These are phyloP conservation scores for Atrichornis clamosus DNA, from an alignment of 2,113 vertebrate species.

Conservation along the genomic window DNA sequence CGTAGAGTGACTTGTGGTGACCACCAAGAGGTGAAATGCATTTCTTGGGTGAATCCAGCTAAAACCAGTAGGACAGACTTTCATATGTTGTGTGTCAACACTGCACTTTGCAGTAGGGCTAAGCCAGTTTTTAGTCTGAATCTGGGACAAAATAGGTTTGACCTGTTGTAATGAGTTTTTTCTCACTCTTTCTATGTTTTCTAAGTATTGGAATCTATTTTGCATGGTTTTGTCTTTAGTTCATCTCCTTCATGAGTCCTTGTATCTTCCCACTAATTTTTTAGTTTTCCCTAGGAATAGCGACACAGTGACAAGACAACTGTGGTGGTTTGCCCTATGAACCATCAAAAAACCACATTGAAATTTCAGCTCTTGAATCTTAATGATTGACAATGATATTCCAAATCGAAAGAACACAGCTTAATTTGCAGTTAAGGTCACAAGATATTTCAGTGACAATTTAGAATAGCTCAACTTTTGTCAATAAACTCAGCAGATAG, in stretches of 20 bases:
- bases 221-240: neutral
- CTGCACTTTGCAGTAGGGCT: neutral
- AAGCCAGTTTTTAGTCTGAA: neutral
- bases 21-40: neutral
- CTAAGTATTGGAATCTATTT: neutral
- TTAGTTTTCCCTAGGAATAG: neutral
- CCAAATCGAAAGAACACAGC: neutral
- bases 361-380: neutral
- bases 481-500: conserved; percentile 17
- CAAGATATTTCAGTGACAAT: neutral
- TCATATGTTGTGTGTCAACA: neutral
- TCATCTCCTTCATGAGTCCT: neutral
- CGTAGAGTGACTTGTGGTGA: neutral
- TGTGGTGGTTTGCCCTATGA: neutral
- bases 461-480: neutral
- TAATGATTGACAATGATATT: neutral
- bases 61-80: neutral
- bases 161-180: neutral
- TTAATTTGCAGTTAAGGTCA: conserved; percentile 22
- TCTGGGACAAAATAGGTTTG: neutral
- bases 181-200: neutral
- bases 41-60: neutral
- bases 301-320: neutral
- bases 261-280: neutral
- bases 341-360: neutral